phyloP scores from a whole-genome alignment of 2,113 vertebrate genomes.

The Muntiacus reevesi region DNA sequence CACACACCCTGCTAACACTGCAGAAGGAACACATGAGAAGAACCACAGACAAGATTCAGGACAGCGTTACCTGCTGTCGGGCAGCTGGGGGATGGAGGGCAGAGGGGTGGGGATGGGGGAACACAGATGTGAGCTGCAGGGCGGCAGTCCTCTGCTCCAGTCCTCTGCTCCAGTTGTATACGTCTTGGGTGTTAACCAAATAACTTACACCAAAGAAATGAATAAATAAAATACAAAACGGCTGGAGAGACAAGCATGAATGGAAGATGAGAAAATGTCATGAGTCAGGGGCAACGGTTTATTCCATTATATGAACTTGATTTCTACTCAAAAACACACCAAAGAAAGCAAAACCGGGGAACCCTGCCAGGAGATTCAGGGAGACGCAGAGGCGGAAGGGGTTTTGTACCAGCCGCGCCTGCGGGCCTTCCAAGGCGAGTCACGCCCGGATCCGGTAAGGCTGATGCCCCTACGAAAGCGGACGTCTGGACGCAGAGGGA shows the following conservation, averaged over 20 bases:
- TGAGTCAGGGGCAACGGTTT: no score
- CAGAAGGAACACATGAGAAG: fast-evolving
- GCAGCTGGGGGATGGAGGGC: fast-evolving
- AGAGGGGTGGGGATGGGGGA: background rate
- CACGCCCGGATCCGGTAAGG: fast-evolving
- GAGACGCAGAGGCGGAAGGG: fast-evolving
- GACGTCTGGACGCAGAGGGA: background rate
- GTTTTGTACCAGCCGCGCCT: fast-evolving
- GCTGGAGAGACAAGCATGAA: background rate
- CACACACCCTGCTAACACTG: no score
- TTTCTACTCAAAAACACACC: background rate
- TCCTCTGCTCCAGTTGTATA: fast-evolving
- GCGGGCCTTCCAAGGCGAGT: background rate
- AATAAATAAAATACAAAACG: background rate
- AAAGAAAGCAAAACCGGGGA: background rate
- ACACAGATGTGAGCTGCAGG: fast-evolving
- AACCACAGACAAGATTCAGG: fast-evolving
- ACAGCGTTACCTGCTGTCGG: fast-evolving
- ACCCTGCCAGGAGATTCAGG: fast-evolving
- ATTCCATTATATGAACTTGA: background rate
- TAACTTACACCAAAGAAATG: background rate
- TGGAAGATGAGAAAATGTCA: background rate
- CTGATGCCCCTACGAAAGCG: background rate
- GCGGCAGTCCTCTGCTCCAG: no score
- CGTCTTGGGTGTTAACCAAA: background rate